A percentile compares a stretch with the other conserved stretches of the same genome.
Evolutionary conservation across 37 sponge, comb jelly and placozoan species (phyloP).

Genomic region (Dysidea cf. avara): DNA sequence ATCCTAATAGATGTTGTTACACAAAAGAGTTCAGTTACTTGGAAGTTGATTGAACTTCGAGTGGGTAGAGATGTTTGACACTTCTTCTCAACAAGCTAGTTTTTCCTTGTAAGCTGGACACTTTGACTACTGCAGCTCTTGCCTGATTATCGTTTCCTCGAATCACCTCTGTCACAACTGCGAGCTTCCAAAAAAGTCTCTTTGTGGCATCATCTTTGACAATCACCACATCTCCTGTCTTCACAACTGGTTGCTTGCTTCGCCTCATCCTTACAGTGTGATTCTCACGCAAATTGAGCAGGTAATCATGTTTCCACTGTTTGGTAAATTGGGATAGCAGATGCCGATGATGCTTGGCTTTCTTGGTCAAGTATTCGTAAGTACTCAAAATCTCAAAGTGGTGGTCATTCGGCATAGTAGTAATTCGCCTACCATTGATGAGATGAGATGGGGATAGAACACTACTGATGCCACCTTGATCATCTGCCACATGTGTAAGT

Average conservation of each 20-base stretch:
- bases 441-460: constrained; percentile 23
- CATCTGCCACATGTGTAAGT: not conserved
- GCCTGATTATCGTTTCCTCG: no score
- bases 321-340: constrained; percentile 28
- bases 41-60: no score
- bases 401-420: not conserved
- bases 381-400: not conserved
- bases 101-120: no score
- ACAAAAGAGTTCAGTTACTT: no score
- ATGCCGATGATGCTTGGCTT: not conserved
- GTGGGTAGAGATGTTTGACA: no score
- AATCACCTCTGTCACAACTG: no score
- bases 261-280: not conserved
- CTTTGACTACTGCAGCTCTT: no score
- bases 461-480: constrained; percentile 8
- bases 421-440: constrained; percentile 1
- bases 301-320: constrained; percentile 29
- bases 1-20: no score
- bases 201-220: not conserved
- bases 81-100: no score
- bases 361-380: not conserved
- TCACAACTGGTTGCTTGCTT: not conserved
- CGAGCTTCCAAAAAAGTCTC: constrained; percentile 8
- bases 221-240: constrained; percentile 22
- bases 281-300: constrained; percentile 13